Evolutionary conservation across 2,113 vertebrate genomes (phyloP).

Genomic region (Camelus bactrianus): DNA sequence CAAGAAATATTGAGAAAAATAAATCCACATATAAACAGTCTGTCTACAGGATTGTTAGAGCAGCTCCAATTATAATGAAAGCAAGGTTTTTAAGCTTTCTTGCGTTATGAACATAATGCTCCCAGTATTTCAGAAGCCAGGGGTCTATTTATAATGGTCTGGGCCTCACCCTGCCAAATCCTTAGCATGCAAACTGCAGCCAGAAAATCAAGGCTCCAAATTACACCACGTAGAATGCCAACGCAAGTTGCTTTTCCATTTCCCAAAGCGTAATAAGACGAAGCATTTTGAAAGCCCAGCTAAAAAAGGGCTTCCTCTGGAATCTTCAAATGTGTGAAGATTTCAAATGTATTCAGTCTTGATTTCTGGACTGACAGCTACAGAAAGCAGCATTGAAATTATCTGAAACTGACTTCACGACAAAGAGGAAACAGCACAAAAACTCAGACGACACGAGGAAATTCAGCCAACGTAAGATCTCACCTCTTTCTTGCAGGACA

Average conservation of each 20-base stretch:
- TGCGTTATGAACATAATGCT: slow-evolving; percentile 66
- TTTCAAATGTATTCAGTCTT: background rate
- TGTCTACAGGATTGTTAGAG: slow-evolving; percentile 60
- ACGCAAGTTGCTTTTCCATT: slow-evolving; percentile 42
- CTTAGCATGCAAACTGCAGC: slow-evolving; percentile 59
- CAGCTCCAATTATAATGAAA: slow-evolving; percentile 71
- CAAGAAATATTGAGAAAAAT: slow-evolving; percentile 69
- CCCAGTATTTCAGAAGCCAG: slow-evolving; percentile 75
- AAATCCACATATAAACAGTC: slow-evolving; percentile 72
- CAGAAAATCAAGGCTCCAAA: slow-evolving; percentile 70
- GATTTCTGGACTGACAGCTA: slow-evolving; percentile 71
- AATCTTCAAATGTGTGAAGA: background rate
- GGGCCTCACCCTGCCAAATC: slow-evolving; percentile 40
- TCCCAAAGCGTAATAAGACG: background rate
- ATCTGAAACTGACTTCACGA: slow-evolving; percentile 65
- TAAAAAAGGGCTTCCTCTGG: slow-evolving; percentile 35
- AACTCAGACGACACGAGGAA: slow-evolving; percentile 71
- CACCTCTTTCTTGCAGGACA: slow-evolving; percentile 75
- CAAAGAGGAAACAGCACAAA: slow-evolving; percentile 44
- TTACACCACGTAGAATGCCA: slow-evolving; percentile 65
- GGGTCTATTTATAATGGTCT: slow-evolving; percentile 68
- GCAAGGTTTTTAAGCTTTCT: slow-evolving; percentile 59
- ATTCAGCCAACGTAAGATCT: slow-evolving; percentile 76
- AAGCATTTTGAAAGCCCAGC: slow-evolving; percentile 41
- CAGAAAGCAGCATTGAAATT: slow-evolving; percentile 71